These are phyloP conservation scores for Antheraea pernyi DNA, from an alignment of 1,140 invertebrate genomes.

Conservation along the genomic window DNA sequence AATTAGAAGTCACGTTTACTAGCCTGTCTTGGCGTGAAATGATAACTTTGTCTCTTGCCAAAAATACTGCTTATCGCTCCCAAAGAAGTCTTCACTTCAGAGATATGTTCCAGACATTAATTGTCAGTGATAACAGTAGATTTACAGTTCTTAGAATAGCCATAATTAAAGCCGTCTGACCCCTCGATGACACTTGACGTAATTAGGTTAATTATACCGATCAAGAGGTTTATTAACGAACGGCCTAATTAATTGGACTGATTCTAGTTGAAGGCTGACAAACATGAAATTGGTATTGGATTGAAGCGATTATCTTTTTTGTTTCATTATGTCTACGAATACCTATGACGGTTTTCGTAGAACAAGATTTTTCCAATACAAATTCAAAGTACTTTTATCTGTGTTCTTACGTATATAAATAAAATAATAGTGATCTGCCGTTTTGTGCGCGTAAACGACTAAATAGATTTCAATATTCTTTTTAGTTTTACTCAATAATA, in stretches of 20 bases:
- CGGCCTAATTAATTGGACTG: constrained; percentile 56
- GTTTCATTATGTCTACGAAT: not conserved
- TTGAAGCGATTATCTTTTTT: constrained; percentile 14
- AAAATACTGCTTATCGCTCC: too few relatives aligned
- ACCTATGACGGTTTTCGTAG: not conserved
- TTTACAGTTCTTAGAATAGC: constrained; percentile 30
- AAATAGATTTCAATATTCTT: too few relatives aligned
- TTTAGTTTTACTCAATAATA: too few relatives aligned
- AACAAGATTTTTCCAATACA: not conserved
- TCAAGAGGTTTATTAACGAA: constrained; percentile 63
- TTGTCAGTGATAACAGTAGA: not conserved
- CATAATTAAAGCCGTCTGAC: constrained; percentile 56
- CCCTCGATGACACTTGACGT: constrained; percentile 46
- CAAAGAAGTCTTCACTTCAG: too few relatives aligned
- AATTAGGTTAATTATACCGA: constrained; percentile 70
- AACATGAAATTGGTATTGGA: constrained; percentile 7
- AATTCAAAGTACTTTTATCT: not conserved
- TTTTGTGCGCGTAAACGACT: too few relatives aligned
- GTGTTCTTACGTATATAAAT: too few relatives aligned
- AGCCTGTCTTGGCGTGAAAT: not conserved
- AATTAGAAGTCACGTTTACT: too few relatives aligned
- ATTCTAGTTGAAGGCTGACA: constrained; percentile 24
- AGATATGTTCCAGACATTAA: not conserved
- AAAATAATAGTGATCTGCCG: too few relatives aligned
- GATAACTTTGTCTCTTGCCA: not conserved